Percentiles rank a stretch among this genome's conserved stretches.
Evolutionary conservation across 1,140 invertebrate species (phyloP).

Genomic region (Magallana gigas): DNA sequence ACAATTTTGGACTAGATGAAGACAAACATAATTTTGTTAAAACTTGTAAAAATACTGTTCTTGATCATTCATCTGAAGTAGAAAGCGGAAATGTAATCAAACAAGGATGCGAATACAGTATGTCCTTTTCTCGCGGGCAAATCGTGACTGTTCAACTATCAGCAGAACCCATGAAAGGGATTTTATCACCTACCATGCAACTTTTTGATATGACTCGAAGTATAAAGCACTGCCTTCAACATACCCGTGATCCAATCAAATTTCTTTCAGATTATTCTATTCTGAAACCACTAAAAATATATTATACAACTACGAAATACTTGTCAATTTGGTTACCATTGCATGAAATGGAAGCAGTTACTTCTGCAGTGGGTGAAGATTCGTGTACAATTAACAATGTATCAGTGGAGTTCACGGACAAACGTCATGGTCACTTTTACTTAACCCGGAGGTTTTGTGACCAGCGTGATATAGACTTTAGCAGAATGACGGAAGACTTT

Average conservation of each 20-base stretch:
- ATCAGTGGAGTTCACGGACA: constrained; percentile 37
- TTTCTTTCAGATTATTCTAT: constrained; percentile 55
- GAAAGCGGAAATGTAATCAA: not conserved
- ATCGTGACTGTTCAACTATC: constrained; percentile 57
- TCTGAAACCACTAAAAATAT: constrained; percentile 6
- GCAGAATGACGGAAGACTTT: constrained; percentile 5
- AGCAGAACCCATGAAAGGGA: constrained; percentile 54
- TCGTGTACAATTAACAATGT: constrained; percentile 53
- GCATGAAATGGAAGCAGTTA: constrained; percentile 60
- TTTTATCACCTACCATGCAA: constrained; percentile 53
- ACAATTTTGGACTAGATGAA: not conserved
- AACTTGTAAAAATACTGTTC: constrained; percentile 13
- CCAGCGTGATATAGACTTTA: constrained; percentile 54
- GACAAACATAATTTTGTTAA: constrained; percentile 28
- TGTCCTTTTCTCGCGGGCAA: constrained; percentile 49
- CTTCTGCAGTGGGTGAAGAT: constrained; percentile 42
- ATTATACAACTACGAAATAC: constrained; percentile 48
- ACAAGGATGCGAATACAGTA: constrained; percentile 3
- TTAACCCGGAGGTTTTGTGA: constrained; percentile 45
- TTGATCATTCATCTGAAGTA: not conserved
- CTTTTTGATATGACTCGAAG: constrained; percentile 55
- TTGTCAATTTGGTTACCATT: constrained; percentile 56
- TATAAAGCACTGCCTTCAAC: constrained; percentile 56
- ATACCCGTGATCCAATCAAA: constrained; percentile 59
- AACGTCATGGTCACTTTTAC: constrained; percentile 45